Percentiles rank a stretch among this genome's conserved stretches.
These are phyloP conservation scores for Turdus rufiventris DNA, from an alignment of 2,113 vertebrate genomes.

Conservation along the genomic window DNA sequence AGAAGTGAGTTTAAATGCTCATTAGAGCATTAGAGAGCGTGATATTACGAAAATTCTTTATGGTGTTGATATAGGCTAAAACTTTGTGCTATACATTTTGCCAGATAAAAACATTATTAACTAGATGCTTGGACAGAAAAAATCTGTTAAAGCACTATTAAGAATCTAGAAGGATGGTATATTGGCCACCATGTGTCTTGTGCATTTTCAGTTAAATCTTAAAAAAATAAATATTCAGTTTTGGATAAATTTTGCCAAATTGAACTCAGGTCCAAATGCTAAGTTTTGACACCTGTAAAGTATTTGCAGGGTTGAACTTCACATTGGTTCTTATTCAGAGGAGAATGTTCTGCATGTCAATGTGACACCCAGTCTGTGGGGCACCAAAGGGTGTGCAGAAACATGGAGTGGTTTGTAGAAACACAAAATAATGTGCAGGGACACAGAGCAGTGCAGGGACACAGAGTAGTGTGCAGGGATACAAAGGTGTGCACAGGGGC, in stretches of 20 bases:
- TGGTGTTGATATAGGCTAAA: not conserved
- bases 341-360: not conserved
- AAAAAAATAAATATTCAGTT: fast-evolving
- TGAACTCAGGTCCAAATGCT: not conserved
- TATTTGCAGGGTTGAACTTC: not conserved
- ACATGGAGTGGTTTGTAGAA: not conserved
- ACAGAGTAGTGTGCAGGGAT: not conserved
- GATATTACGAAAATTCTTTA: not conserved
- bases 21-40: not conserved
- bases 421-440: not conserved
- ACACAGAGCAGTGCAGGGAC: not conserved
- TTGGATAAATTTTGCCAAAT: not conserved
- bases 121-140: not conserved
- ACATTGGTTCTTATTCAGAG: not conserved
- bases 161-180: not conserved
- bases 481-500: not conserved
- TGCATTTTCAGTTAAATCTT: not conserved
- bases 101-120: not conserved
- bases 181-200: not conserved
- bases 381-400: not conserved
- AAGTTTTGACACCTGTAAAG: not conserved
- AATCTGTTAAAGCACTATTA: not conserved
- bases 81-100: not conserved
- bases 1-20: not conserved
- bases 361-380: not conserved